Conservation (phyloP, 2,888 invertebrate species). For the Autographa pulchrina region DNA sequence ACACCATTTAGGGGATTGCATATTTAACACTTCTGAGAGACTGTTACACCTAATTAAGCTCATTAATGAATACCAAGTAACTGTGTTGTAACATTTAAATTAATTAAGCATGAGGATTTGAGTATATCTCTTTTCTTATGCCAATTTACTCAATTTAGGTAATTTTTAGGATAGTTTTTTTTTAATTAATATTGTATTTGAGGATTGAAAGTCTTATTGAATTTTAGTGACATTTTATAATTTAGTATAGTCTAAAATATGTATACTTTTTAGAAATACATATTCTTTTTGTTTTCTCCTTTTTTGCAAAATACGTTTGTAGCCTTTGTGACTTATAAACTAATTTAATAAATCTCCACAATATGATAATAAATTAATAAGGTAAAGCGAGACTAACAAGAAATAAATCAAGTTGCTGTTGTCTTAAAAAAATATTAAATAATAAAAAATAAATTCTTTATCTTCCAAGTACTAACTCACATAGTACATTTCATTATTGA, state of each 20-base stretch:
- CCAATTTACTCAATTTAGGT: neutral
- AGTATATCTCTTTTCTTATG: neutral
- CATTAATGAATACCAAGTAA: slow-evolving; percentile 21
- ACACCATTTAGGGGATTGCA: slow-evolving; percentile 44
- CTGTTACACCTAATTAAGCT: slow-evolving; percentile 36
- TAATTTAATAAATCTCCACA: no score
- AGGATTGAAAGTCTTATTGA: no score
- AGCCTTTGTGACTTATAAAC: no score
- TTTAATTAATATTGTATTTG: no score
- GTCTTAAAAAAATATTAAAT: neutral
- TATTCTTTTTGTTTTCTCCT: no score
- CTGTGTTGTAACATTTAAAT: neutral
- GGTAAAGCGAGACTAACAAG: neutral
- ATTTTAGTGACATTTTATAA: no score
- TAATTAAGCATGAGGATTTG: neutral
- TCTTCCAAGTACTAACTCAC: slow-evolving; percentile 28
- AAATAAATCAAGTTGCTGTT: neutral
- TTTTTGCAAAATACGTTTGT: no score
- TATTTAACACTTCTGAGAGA: slow-evolving; percentile 48
- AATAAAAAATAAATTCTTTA: slow-evolving; percentile 6
- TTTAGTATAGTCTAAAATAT: no score
- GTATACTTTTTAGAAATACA: no score
- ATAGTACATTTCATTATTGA: slow-evolving; percentile 52
- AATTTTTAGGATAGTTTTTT: neutral
- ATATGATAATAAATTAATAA: no score